phyloP scores from a whole-genome alignment of 2,113 vertebrate species.

The Dicerorhinus sumatrensis region DNA sequence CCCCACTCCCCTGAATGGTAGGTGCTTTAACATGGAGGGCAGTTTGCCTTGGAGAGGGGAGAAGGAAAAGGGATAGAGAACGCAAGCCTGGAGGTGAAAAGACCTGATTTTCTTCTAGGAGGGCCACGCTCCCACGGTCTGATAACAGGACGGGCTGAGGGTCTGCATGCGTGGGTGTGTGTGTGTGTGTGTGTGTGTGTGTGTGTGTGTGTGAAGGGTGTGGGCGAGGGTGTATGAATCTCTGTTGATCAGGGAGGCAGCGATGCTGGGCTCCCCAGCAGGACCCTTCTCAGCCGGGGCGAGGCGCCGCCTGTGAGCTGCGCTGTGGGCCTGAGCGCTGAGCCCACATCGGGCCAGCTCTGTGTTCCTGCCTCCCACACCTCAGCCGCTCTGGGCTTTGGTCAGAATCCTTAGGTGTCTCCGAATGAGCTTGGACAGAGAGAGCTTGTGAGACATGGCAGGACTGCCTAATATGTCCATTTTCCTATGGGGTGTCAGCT shows the following conservation, averaged over 20 bases:
- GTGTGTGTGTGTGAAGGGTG: accelerated
- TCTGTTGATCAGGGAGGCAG: background rate
- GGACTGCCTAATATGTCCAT: background rate
- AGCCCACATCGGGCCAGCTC: too few relatives aligned
- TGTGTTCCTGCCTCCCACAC: background rate
- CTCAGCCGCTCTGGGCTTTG: background rate
- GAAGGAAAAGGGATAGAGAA: background rate
- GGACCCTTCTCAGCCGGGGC: background rate
- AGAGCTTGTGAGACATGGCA: background rate
- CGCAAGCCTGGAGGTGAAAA: background rate
- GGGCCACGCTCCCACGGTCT: background rate
- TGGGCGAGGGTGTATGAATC: too few relatives aligned
- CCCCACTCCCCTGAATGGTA: background rate
- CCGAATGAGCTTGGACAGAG: background rate
- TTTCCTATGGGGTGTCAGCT: background rate
- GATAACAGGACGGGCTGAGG: background rate
- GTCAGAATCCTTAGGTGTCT: background rate
- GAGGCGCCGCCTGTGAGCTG: background rate
- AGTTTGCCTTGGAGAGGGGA: background rate
- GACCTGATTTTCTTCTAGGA: background rate
- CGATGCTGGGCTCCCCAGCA: background rate
- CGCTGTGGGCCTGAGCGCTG: background rate
- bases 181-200: background rate
- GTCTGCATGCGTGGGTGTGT: background rate
- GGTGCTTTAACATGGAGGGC: background rate